Evolutionary conservation across 2,113 vertebrate genomes (phyloP), one percentile per base, ranked within the genome.

Genomic region (Oostethus manadensis): DNA sequence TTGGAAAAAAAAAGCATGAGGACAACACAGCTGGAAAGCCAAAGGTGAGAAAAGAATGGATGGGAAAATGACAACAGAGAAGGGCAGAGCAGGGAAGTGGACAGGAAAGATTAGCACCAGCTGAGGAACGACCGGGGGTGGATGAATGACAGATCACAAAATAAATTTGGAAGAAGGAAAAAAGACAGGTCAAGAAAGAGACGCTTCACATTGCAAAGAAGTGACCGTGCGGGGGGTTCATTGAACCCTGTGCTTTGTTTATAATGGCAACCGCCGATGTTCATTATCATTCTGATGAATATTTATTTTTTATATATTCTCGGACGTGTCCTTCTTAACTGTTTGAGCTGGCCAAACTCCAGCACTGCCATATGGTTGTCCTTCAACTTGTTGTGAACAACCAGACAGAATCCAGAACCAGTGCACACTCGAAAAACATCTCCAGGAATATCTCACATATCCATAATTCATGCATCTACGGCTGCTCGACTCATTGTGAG

Each of bases 351-450:
- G 89, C 88, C 62, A 40, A 11, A 6, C 51, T 60, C 71, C 70
- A 55, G 59, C 64, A 75, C 78, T 78, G 71, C 84, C 89, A 91
- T 91, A 89, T 92, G 91, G 89, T 90, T 87, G 82, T 90, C 81
- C 87, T 91, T 89, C 62, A 88, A 86, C 84, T 71, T 56, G 77
- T 84, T 88, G 87, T 84, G 70, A 84, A 82, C 71, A 71, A 78
- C 77, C 57, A 71, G 69, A 76, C 62, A 18, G 62, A 73, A 40
- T 79, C 77, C 77, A 81, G 80, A 76, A 70, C 64, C 43, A 67
- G 63, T 63, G 53, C 73, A 74, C 71, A 62, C 66, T 81, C 46
- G 77, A 56, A 64, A 55, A 73, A 70, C 66, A 63, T 64, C 51
- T 65, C 70, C 64, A 74, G 64, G 55, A 56, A 76, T 51, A 74